Base-by-base conservation (phyloP, 2,888 invertebrate genomes). In the Hirtodrosophila alboralis region DNA sequence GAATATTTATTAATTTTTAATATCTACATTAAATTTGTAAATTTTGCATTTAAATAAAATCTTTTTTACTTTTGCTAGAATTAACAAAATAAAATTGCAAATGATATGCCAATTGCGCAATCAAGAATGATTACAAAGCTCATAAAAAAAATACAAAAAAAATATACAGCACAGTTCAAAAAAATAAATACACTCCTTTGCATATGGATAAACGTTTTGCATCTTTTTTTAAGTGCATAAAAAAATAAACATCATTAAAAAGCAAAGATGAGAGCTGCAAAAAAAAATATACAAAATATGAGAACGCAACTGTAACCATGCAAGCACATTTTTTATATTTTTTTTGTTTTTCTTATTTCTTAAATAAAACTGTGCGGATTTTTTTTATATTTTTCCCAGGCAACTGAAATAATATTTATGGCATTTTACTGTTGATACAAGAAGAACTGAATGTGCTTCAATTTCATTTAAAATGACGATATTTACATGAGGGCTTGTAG, bases 381-480 rank as follows among this genome's bases (percentile, higher is more conserved):
- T 34, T 47, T 48, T 57, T 52, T 13, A 38, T 45, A 10, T 34
- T 47, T 48, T 57, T 52, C 16, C 9, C 30, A 30, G 41, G 41
- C 49, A 78, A 49, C 47, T 51, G 63, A 47, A 72, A 80, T 59
- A 63, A 76, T 76, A 63, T 80, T 76, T 68, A 61, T 59, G 69
- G 45, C 47, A 54, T 48, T 58, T 38, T 6, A 37, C 23, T 54
- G 63, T 49, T 70, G 70, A 49, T 30, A 41, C 45, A 51, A 16
- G 48, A 4, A 12, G 13, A 34, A 45, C 16, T 49, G 53, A 60
- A 59, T 63, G 38, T 34, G 59, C 53, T 38, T 62, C 53, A 43
- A 60, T 54, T 66, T 61, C 61, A 66, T 56, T 72, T 60, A 52
- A 66, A 52, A 16, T 36, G 23, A 16, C 12, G 54, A 56, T 71